These are phyloP conservation scores for Diuraphis noxia DNA, from an alignment of 1,140 invertebrate species.

Conservation along the genomic window DNA sequence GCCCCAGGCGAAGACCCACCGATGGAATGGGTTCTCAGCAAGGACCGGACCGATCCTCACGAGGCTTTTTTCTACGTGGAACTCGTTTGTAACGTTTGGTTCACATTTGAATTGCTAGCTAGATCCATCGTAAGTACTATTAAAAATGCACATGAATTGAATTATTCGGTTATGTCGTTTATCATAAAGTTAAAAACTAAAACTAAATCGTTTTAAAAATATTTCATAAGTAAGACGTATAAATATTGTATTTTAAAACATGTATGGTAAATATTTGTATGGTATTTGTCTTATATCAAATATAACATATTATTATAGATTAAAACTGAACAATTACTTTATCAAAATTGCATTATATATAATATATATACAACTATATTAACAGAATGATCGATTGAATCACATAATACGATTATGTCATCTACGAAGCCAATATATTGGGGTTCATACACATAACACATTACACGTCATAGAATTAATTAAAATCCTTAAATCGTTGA, in stretches of 20 bases:
- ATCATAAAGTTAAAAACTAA: not conserved
- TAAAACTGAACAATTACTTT: not conserved
- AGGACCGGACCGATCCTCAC: constrained; percentile 93
- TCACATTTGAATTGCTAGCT: constrained; percentile 95
- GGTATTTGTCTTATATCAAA: not conserved
- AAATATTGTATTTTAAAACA: not conserved
- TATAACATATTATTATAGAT: not conserved
- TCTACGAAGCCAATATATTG: not conserved
- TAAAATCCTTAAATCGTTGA: not conserved
- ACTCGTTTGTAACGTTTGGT: constrained; percentile 99
- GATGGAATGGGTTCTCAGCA: constrained; percentile 84
- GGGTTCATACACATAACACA: too few species aligned
- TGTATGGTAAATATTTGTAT: too few species aligned
- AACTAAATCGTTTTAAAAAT: not conserved
- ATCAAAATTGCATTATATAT: not conserved
- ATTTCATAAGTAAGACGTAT: too few species aligned
- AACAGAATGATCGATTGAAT: not conserved
- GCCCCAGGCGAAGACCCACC: constrained; percentile 65
- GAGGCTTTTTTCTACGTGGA: constrained; percentile 99
- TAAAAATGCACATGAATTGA: not conserved
- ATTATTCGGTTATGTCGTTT: not conserved
- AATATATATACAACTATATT: not conserved
- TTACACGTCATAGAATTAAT: not conserved
- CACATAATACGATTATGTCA: not conserved
- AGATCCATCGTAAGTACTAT: constrained; percentile 74